Base-by-base conservation (phyloP, 2,888 invertebrate species). In the Candidula unifasciata region DNA sequence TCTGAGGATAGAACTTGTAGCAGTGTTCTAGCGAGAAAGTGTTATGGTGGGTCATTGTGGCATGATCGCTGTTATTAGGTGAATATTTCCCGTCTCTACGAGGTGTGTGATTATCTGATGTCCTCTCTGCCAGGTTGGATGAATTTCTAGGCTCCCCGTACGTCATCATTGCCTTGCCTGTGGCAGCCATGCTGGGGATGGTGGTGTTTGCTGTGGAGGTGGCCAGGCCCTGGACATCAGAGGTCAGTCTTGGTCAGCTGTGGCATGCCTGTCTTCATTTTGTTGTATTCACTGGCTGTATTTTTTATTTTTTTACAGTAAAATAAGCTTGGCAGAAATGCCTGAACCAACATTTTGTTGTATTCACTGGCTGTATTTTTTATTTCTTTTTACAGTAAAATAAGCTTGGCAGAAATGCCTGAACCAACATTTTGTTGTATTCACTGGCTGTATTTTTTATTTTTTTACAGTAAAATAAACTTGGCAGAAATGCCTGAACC, bases 81-180 rank as follows among this genome's bases (percentile, higher is more conserved):
- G 10, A 54, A 18, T 16, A 54, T 54, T 54, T 44, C 44, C 44
- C 13, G 44, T 44, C 44, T 44, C 44, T 13, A 44, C 8, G 44
- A 44, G 13, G 44, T 44, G 44, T 44, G 8, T 60, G 60, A 16
- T n/a, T 6, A n/a, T 60, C n/a, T 21, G 0, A 21, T 60, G 5
- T 21, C 5, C 3, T 27, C 27, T 69, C 68, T 88, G 89, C 21
- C 88, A 91, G 89, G n/a, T 86, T 90, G 6, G 85, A 89, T 73
- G 88, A 87, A 30, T 89, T 89, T 66, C 78, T 91, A 1, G 87
- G 88, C 6, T 85, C 88, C 66, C 91, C 89, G 3, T 92, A 85
- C 69, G 86, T 89, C 1, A 88, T 87, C 10, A 35, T 92, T 16
- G 91, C 91, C 10, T 64, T 91, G 6, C 92, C 92, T 0, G 86